Percentiles rank a stretch among this genome's conserved stretches.
Conservation (phyloP, 2,797 vertebrate genomes). For the Molossus alvarezi region DNA sequence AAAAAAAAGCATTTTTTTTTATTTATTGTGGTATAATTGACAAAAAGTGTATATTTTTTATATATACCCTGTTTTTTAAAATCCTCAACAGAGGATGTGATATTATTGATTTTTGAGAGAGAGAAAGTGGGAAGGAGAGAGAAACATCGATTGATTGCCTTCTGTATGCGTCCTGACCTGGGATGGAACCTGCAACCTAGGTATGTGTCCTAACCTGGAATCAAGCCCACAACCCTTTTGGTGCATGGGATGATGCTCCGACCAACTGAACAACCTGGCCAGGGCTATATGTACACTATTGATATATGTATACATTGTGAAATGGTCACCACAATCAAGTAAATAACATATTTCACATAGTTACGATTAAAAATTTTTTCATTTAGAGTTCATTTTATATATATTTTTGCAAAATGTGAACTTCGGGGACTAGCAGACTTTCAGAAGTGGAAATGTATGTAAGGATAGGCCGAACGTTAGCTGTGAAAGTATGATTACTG, state of each 20-base stretch:
- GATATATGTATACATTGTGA: background rate
- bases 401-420: background rate
- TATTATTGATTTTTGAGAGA: no score
- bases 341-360: background rate
- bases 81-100: no score
- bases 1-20: no score
- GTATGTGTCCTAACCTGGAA: no score
- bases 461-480: background rate
- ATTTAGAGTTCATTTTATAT: background rate
- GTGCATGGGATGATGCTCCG: no score
- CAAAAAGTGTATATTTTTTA: background rate
- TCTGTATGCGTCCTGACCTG: no score
- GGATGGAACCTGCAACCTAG: no score
- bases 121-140: no score
- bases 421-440: background rate
- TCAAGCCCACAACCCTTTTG: no score
- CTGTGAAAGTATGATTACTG: background rate
- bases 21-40: background rate
- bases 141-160: no score
- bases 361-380: background rate
- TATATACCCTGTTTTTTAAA: background rate
- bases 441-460: background rate
- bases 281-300: background rate
- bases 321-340: background rate
- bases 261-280: no score